Percentiles rank a stretch among this genome's conserved stretches.
These are phyloP conservation scores for Gasteruption jaculator DNA, from an alignment of 2,888 invertebrate species.

Conservation along the genomic window DNA sequence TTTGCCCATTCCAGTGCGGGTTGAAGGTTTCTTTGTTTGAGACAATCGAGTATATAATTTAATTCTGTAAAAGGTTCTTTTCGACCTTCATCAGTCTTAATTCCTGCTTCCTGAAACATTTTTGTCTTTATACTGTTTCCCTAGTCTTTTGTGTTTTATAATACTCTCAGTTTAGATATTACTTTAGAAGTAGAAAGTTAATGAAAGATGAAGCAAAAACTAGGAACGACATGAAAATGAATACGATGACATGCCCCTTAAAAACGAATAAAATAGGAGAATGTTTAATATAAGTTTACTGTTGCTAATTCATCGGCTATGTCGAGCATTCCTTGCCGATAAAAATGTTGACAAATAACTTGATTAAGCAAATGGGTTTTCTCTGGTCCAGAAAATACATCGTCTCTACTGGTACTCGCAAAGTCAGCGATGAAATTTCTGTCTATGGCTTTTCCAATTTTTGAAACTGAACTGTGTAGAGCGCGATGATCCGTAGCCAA, in stretches of 20 bases:
- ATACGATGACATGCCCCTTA: no score
- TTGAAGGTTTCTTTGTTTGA: conserved; percentile 74
- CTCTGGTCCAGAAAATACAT: conserved; percentile 69
- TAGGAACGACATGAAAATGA: no score
- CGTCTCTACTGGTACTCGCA: conserved; percentile 81
- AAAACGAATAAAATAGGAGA: neutral
- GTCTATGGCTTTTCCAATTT: conserved; percentile 96
- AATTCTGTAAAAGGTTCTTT: conserved; percentile 78
- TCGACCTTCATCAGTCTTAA: conserved; percentile 61
- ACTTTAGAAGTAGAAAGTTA: no score
- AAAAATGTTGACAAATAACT: conserved; percentile 93
- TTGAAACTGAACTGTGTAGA: conserved; percentile 78
- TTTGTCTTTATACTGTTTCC: neutral
- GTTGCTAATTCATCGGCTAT: conserved; percentile 78
- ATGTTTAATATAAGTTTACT: conserved; percentile 44
- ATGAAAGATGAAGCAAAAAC: no score
- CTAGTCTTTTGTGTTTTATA: neutral
- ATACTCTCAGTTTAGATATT: no score
- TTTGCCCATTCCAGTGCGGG: conserved; percentile 88
- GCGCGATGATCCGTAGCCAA: conserved; percentile 82
- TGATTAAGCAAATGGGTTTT: conserved; percentile 72
- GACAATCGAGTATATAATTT: conserved; percentile 82
- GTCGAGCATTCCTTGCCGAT: conserved; percentile 89
- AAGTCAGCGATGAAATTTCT: conserved; percentile 91
- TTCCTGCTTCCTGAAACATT: conserved; percentile 61